Conservation (phyloP, 2,797 vertebrate species). For the Mormyrus hasselquistii region DNA sequence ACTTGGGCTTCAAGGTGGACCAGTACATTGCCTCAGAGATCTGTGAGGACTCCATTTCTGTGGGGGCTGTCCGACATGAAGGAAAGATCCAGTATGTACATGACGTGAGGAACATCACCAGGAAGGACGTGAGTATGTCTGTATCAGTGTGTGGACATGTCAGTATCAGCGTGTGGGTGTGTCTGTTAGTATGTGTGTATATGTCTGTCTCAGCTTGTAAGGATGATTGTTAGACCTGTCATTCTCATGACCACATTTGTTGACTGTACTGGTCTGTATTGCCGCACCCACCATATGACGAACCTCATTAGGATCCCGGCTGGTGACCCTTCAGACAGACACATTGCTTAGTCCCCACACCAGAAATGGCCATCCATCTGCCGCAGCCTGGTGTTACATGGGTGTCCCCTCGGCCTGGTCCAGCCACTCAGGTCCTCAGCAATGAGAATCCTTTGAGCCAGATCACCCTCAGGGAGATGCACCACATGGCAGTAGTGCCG, state of each 20-base stretch:
- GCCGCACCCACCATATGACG: neutral
- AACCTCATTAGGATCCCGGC: neutral
- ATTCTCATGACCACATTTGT: neutral
- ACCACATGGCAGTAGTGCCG: neutral
- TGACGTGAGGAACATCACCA: constrained; percentile 80
- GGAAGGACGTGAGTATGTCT: constrained; percentile 67
- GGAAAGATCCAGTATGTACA: constrained; percentile 84
- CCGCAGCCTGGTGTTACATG: neutral
- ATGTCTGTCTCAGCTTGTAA: neutral
- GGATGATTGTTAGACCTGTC: neutral
- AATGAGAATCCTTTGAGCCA: neutral
- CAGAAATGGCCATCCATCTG: neutral
- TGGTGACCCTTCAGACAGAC: neutral
- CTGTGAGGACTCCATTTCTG: constrained; percentile 80
- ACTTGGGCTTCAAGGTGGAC: constrained; percentile 84
- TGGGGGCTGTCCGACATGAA: constrained; percentile 76
- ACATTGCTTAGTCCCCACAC: neutral
- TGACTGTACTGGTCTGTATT: neutral
- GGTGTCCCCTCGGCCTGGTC: neutral
- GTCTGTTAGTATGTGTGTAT: neutral
- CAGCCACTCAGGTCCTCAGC: neutral
- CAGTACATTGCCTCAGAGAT: constrained; percentile 88
- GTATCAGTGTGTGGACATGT: constrained; percentile 7
- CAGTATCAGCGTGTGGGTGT: neutral
- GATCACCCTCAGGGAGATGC: neutral